A percentile compares a stretch with the other conserved stretches of the same genome.
These are phyloP conservation scores for Blera fallax DNA, from an alignment of 2,888 invertebrate genomes.

Conservation along the genomic window DNA sequence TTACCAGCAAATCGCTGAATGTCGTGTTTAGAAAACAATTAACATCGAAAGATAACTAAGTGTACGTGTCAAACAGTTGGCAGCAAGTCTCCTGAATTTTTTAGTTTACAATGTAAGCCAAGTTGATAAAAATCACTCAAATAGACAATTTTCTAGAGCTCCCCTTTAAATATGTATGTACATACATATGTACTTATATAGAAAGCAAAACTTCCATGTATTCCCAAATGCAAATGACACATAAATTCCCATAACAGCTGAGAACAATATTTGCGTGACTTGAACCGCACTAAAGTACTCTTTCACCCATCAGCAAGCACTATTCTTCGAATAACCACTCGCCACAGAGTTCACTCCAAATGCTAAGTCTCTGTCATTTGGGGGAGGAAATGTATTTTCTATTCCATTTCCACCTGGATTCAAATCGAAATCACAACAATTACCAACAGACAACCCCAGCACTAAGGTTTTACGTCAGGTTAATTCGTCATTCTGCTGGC, in stretches of 20 bases:
- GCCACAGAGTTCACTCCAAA: neutral
- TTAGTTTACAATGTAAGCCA: neutral
- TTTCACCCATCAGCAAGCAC: constrained; percentile 3
- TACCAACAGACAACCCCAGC: constrained; percentile 18
- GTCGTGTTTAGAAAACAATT: neutral
- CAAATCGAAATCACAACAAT: constrained; percentile 17
- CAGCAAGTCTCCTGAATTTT: neutral
- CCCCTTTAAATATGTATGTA: neutral
- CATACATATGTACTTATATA: too few species aligned
- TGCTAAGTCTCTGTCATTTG: neutral
- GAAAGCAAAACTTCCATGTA: neutral
- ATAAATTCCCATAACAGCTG: constrained; percentile 39
- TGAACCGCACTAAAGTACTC: constrained; percentile 13
- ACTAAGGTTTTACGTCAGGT: constrained; percentile 16
- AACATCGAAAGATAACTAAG: too few species aligned
- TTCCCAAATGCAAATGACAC: constrained; percentile 42
- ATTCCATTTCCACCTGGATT: constrained; percentile 16
- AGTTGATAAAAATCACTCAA: neutral
- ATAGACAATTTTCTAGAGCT: too few species aligned
- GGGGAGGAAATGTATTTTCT: neutral
- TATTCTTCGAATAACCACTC: neutral
- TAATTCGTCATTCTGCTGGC: neutral
- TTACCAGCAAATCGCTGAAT: neutral
- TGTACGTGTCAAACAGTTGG: neutral
- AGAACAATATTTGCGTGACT: constrained; percentile 50